Evolutionary conservation across 37 sponge, comb jelly and placozoan species (phyloP).

Genomic region (Petrosia ficiformis): DNA sequence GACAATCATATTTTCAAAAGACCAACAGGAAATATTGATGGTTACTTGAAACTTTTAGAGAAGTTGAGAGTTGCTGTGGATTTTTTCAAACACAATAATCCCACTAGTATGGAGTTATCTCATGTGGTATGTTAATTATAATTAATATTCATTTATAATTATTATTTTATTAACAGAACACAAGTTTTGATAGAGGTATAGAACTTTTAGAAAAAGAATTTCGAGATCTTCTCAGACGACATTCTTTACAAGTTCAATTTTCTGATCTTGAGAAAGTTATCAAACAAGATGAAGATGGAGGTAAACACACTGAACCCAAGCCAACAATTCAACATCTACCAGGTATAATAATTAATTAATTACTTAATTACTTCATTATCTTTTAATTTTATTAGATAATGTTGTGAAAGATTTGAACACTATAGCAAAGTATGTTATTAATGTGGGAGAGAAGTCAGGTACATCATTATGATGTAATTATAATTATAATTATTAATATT

Average conservation of each 20-base stretch:
- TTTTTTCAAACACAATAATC: slow-evolving; percentile 66
- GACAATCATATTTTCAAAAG: not conserved
- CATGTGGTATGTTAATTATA: slow-evolving; percentile 9
- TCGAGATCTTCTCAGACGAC: slow-evolving; percentile 42
- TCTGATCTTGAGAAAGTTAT: not conserved
- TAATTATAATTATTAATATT: too few relatives aligned
- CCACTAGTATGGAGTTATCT: slow-evolving; percentile 66
- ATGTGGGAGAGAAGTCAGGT: not conserved
- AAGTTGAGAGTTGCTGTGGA: slow-evolving; percentile 45
- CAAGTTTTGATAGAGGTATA: slow-evolving; percentile 43
- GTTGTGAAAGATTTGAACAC: slow-evolving; percentile 52
- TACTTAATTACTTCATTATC: not conserved
- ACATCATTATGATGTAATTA: too few relatives aligned
- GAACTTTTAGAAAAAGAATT: slow-evolving; percentile 59
- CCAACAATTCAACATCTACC: not conserved
- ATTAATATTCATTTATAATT: slow-evolving; percentile 5
- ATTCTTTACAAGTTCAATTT: slow-evolving; percentile 68
- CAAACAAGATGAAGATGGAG: not conserved
- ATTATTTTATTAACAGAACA: slow-evolving; percentile 20
- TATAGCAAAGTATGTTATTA: slow-evolving; percentile 55
- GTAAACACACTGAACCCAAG: not conserved
- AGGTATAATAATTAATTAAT: not conserved
- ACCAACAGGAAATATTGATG: slow-evolving; percentile 37
- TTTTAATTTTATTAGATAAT: slow-evolving; percentile 11
- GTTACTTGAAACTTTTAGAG: slow-evolving; percentile 54